These are phyloP conservation scores for Nibea albiflora DNA, from an alignment of 2,113 vertebrate genomes.

Conservation along the genomic window DNA sequence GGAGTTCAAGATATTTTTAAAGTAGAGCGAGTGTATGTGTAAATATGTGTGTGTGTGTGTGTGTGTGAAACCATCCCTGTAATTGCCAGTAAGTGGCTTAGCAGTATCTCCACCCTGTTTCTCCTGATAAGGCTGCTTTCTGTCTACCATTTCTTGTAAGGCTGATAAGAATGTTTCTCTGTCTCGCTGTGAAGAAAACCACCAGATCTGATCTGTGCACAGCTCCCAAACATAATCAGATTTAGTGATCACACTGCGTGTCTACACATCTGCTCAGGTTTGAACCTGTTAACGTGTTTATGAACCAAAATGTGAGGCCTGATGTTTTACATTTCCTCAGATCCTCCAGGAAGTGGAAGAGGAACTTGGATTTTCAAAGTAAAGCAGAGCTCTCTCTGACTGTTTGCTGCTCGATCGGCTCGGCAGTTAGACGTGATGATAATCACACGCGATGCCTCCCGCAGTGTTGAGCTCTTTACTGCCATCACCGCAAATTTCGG, in stretches of 20 bases:
- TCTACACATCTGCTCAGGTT: background rate
- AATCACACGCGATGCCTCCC: too few species aligned
- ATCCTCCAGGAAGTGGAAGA: too few species aligned
- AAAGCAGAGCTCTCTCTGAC: too few species aligned
- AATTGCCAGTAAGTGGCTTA: conserved; percentile 65
- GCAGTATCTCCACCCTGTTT: conserved; percentile 53
- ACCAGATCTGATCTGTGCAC: background rate
- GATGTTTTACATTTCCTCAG: too few species aligned
- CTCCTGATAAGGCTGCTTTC: conserved; percentile 53
- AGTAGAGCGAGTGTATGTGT: conserved; percentile 16
- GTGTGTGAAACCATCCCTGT: conserved; percentile 42
- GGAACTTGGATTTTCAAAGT: too few species aligned
- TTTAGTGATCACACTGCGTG: background rate
- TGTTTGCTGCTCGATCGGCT: too few species aligned
- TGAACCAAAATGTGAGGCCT: too few species aligned
- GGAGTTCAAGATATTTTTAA: conserved; percentile 42
- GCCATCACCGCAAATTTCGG: too few species aligned
- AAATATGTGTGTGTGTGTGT: conserved; percentile 19
- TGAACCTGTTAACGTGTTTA: background rate
- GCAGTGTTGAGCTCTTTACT: too few species aligned
- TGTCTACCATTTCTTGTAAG: conserved; percentile 36
- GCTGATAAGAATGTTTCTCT: conserved; percentile 33
- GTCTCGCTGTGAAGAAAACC: background rate
- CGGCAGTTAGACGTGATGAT: too few species aligned
- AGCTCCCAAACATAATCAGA: background rate